Percentiles rank a stretch among this genome's conserved stretches.
Evolutionary conservation across 2,113 vertebrate species (phyloP).

Genomic region (Siphamia tubifer): DNA sequence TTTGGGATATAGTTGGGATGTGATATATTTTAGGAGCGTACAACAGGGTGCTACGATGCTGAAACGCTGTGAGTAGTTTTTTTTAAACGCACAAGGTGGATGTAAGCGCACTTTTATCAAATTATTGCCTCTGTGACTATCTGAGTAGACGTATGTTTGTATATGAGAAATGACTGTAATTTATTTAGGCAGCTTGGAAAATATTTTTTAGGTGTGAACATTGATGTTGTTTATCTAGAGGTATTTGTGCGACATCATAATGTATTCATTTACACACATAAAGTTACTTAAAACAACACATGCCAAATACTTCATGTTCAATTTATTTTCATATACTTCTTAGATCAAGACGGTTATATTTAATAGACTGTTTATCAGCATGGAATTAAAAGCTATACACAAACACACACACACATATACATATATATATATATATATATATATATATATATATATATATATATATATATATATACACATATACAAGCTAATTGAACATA

Average conservation of each 20-base stretch:
- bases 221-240: not conserved
- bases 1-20: slow-evolving; percentile 4
- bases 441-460: not conserved
- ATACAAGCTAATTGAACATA: not conserved
- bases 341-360: not conserved
- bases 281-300: slow-evolving; percentile 8
- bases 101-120: slow-evolving; percentile 48
- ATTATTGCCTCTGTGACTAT: not conserved
- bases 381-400: not conserved
- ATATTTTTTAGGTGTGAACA: slow-evolving; percentile 11
- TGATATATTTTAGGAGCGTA: slow-evolving; percentile 15
- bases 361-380: not conserved
- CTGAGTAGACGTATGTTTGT: slow-evolving; percentile 32
- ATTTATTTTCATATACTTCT: slow-evolving; percentile 43
- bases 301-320: slow-evolving; percentile 27
- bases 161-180: slow-evolving; percentile 16
- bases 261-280: not conserved
- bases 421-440: not conserved
- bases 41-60: not conserved
- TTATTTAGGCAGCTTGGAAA: slow-evolving; percentile 65
- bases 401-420: too few species aligned
- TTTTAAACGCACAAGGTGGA: slow-evolving; percentile 45
- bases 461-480: not conserved
- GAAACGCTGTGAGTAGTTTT: slow-evolving; percentile 33
- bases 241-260: not conserved